phyloP scores from a whole-genome alignment of 2,113 vertebrate genomes.

The Microtus oregoni region DNA sequence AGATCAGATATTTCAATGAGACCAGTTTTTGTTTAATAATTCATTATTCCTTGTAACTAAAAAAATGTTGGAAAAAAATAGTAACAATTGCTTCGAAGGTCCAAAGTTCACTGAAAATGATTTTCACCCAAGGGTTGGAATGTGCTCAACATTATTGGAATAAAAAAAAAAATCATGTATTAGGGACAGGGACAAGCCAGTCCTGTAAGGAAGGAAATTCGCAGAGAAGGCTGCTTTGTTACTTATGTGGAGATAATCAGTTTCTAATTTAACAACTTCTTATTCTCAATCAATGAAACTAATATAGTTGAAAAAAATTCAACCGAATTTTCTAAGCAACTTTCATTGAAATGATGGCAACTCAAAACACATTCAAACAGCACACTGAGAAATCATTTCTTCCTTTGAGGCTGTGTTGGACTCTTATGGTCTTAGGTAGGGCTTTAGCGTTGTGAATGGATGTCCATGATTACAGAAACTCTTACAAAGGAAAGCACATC shows the following conservation, averaged over 20 bases:
- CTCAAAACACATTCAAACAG: conserved; percentile 10
- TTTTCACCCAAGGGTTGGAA: not conserved
- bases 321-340: not conserved
- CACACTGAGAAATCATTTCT: conserved; percentile 35
- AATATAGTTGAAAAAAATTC: conserved; percentile 12
- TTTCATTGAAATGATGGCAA: conserved; percentile 24
- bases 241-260: not conserved
- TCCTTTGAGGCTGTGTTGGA: conserved; percentile 23
- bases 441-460: not conserved
- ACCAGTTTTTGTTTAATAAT: conserved; percentile 2
- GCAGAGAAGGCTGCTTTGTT: not conserved
- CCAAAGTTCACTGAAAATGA: not conserved
- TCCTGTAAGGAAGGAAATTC: not conserved
- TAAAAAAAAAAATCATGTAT: not conserved
- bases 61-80: not conserved
- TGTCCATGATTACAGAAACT: not conserved
- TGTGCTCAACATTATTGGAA: not conserved
- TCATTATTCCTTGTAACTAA: not conserved
- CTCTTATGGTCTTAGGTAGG: not conserved
- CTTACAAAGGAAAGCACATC: not conserved
- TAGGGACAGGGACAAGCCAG: not conserved
- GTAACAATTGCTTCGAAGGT: not conserved
- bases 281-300: conserved; percentile 21
- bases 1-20: not conserved
- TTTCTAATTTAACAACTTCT: not conserved